These are phyloP conservation scores for Leptarthrus brevirostris DNA, from an alignment of 2,888 invertebrate species.

Conservation along the genomic window DNA sequence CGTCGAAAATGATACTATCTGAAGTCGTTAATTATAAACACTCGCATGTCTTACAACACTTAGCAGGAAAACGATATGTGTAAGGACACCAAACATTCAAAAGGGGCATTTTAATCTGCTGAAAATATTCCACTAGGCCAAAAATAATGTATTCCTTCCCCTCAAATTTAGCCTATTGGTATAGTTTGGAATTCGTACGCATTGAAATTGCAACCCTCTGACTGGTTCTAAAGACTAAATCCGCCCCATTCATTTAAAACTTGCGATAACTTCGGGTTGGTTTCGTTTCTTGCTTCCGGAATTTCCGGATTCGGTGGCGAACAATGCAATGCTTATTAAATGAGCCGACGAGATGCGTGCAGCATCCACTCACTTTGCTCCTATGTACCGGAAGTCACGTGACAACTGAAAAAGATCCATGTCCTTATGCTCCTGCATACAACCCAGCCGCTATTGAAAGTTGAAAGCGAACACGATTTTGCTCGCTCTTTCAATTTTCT, in stretches of 20 bases:
- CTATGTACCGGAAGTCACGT: constrained; percentile 46
- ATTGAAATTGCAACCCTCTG: background rate
- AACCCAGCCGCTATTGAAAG: background rate
- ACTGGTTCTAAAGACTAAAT: background rate
- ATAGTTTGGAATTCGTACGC: background rate
- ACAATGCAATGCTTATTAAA: constrained; percentile 49
- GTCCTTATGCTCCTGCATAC: background rate
- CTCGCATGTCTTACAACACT: constrained; percentile 26
- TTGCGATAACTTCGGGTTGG: constrained; percentile 38
- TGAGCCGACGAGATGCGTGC: constrained; percentile 48
- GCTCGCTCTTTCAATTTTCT: constrained; percentile 15
- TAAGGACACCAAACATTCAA: background rate
- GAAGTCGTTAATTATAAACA: constrained; percentile 16
- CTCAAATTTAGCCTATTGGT: background rate
- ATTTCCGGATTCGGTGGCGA: constrained; percentile 36
- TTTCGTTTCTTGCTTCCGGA: constrained; percentile 45
- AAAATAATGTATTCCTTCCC: background rate
- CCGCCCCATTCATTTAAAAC: constrained; percentile 36
- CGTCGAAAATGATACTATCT: constrained; percentile 16
- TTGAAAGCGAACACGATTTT: background rate
- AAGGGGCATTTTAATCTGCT: background rate
- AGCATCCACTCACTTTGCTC: constrained; percentile 2
- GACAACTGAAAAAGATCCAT: constrained; percentile 46
- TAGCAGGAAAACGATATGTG: constrained; percentile 24
- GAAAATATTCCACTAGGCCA: background rate